Conservation (phyloP, 2,888 invertebrate genomes). For the Drosophila mimica region DNA sequence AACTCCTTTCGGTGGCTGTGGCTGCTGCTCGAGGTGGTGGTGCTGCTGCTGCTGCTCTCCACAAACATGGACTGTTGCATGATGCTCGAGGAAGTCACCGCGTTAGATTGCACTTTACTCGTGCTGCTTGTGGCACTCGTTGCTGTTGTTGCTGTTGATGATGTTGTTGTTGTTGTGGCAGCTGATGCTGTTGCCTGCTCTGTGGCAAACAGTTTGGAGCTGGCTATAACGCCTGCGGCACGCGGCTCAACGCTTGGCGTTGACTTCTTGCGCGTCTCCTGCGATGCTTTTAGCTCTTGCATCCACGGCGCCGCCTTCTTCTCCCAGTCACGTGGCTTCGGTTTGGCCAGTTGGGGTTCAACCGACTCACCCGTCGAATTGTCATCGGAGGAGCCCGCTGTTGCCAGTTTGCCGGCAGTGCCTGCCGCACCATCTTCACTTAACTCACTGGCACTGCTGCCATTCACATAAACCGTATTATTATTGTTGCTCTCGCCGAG, state of each 20-base stretch:
- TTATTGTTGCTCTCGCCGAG: constrained; percentile 83
- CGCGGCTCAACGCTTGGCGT: constrained; percentile 83
- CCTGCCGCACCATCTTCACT: constrained; percentile 64
- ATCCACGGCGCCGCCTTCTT: constrained; percentile 92
- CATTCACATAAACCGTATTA: constrained; percentile 83
- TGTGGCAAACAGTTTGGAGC: constrained; percentile 69
- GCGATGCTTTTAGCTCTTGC: constrained; percentile 92
- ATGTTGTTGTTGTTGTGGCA: constrained; percentile 47
- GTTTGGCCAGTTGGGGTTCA: constrained; percentile 86
- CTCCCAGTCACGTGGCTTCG: constrained; percentile 89
- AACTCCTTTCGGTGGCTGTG: constrained; percentile 64
- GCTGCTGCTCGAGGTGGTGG: constrained; percentile 27
- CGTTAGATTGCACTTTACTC: constrained; percentile 80
- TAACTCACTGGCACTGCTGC: constrained; percentile 72
- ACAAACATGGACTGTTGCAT: constrained; percentile 78
- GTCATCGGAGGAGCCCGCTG: constrained; percentile 77
- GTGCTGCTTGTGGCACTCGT: constrained; percentile 66
- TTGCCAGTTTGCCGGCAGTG: constrained; percentile 46
- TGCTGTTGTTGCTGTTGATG: constrained; percentile 36
- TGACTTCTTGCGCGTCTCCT: constrained; percentile 85
- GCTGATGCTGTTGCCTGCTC: constrained; percentile 56
- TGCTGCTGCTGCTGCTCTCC: constrained; percentile 68
- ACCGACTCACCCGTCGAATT: constrained; percentile 78
- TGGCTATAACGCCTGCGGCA: constrained; percentile 40
- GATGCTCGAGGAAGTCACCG: constrained; percentile 75